Base-by-base conservation (phyloP, 2,797 vertebrate species). In the Sciurus vulgaris region DNA sequence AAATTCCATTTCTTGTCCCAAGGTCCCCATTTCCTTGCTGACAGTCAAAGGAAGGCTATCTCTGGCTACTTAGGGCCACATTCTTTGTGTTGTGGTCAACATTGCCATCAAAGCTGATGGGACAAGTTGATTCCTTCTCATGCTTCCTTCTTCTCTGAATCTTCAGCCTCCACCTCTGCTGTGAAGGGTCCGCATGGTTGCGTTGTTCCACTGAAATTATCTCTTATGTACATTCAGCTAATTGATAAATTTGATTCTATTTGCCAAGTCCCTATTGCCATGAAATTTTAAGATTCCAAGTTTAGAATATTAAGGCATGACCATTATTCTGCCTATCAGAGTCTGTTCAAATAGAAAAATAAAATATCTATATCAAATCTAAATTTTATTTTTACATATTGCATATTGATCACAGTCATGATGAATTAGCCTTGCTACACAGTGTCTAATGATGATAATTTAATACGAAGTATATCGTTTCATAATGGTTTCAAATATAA, bases 321-420 rank as follows among this genome's bases (percentile, higher is more conserved):
- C 2, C 8, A 44, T 79, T 86, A 73, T 67, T 82, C 30, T 69
- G 2, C 3, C 47, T 79, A 94, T 54, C 5, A 24, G 30, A 72
- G 3, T 41, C 49, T 91, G 76, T 86, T 86, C 93, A 65, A 87
- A 87, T 61, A 70, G 33, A 76, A n/a, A 18, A 67, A 69, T n/a
- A 49, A 22, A 94, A 33, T 89, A 67, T 67, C 2, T 84, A n/a
- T 73, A 44, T 81, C 6, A 47, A 92, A 56, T 65, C 35, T 51
- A 49, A 38, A 5, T 78, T 56, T 44, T 59, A 9, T 51, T 56
- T 63, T 12, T 70, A 33, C 17, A 6, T 65, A 35, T 72, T 70
- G 35, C 49, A 26, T 28, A 61, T 24, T 63, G 9, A 90, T 76
- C 5, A 63, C 77, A 87, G 49, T 92, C 65, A 90, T 61, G 74